Percentiles rank a stretch among this genome's conserved stretches.
phyloP scores from a whole-genome alignment of 1,140 invertebrate species.

The Pteromalus puparum region DNA sequence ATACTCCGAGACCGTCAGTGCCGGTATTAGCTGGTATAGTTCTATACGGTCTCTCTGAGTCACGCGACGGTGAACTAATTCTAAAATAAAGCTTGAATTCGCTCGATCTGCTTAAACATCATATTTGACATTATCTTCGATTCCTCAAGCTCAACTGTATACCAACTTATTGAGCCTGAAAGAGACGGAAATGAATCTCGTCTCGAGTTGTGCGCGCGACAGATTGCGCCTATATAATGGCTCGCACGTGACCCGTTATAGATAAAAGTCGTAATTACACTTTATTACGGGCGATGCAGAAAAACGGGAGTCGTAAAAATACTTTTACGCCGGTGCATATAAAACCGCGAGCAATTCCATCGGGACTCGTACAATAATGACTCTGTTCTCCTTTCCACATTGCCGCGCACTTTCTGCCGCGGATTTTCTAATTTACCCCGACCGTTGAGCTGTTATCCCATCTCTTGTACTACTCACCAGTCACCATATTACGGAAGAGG shows the following conservation, averaged over 20 bases:
- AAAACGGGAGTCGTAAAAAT: too few species aligned
- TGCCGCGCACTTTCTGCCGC: not conserved
- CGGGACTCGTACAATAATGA: not conserved
- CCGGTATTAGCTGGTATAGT: not conserved
- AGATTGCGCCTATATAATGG: not conserved
- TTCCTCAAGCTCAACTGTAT: too few species aligned
- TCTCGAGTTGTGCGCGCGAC: too few species aligned
- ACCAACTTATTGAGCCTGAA: too few species aligned
- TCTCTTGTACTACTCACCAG: too few species aligned
- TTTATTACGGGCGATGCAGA: too few species aligned
- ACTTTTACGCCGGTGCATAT: too few species aligned
- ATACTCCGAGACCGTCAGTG: too few species aligned
- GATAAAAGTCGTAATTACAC: not conserved
- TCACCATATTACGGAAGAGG: not conserved
- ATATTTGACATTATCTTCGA: too few species aligned
- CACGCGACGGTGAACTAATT: not conserved
- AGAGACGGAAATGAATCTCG: not conserved
- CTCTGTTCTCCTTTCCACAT: slow-evolving; percentile 12
- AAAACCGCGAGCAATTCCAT: not conserved
- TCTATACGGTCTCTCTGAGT: not conserved
- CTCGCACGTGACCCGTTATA: not conserved
- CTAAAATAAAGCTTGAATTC: not conserved
- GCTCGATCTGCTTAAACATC: too few species aligned
- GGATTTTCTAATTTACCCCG: not conserved
- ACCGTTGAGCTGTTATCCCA: too few species aligned